Conservation (phyloP, 2,113 vertebrate species). For the Gnathonemus longibarbis region DNA sequence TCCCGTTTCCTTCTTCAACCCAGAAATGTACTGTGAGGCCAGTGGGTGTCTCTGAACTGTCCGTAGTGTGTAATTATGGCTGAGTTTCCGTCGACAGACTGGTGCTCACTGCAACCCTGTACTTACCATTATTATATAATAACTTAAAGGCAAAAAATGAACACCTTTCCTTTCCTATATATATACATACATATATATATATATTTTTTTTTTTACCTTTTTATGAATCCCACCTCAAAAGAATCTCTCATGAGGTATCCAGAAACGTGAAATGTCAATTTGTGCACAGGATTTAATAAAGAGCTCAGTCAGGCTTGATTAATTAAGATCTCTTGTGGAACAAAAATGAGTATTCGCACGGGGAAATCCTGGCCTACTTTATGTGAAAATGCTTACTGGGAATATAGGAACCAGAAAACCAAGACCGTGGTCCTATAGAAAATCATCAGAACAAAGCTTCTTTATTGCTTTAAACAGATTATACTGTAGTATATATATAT, state of each 20-base stretch:
- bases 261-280: background rate
- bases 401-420: background rate
- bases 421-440: background rate
- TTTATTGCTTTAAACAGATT: background rate
- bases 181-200: background rate
- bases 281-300: background rate
- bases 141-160: background rate
- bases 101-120: background rate
- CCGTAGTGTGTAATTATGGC: background rate
- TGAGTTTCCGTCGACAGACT: background rate
- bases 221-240: background rate
- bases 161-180: background rate
- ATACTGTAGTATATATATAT: background rate
- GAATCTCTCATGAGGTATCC: background rate
- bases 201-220: background rate
- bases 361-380: slow-evolving; percentile 3
- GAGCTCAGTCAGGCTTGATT: background rate
- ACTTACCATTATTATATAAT: background rate
- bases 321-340: slow-evolving; percentile 10
- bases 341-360: background rate
- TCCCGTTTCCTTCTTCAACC: background rate
- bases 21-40: background rate
- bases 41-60: background rate
- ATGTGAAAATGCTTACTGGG: background rate
- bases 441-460: background rate